Conservation (phyloP, 2,113 vertebrate genomes). For the Ictalurus punctatus region DNA sequence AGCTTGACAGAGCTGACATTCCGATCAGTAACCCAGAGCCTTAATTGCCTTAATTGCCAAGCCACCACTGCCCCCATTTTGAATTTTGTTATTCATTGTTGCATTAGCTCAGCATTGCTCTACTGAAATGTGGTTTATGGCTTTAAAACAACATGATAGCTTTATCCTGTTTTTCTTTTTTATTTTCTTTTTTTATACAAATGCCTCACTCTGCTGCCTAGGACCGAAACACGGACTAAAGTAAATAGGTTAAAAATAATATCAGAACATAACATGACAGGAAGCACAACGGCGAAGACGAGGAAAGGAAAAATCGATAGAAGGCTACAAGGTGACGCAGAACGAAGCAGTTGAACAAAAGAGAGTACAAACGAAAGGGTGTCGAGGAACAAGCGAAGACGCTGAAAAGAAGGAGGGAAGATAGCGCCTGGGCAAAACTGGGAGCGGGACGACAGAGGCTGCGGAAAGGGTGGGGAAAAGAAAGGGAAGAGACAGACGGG, state of each 20-base stretch:
- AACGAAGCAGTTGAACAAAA: slow-evolving; percentile 49
- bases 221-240: neutral
- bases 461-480: slow-evolving; percentile 45
- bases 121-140: slow-evolving; percentile 45
- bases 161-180: slow-evolving; percentile 32
- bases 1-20: too few relatives aligned
- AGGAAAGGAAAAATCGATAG: slow-evolving; percentile 48
- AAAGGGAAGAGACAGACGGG: slow-evolving; percentile 59
- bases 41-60: too few relatives aligned
- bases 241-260: slow-evolving; percentile 34
- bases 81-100: neutral
- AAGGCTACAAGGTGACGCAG: slow-evolving; percentile 58
- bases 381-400: slow-evolving; percentile 49
- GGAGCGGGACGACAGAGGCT: slow-evolving; percentile 60
- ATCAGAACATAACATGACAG: slow-evolving; percentile 47
- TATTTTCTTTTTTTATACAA: neutral
- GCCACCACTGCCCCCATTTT: too few relatives aligned
- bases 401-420: slow-evolving; percentile 42
- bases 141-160: slow-evolving; percentile 56
- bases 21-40: too few relatives aligned
- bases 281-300: slow-evolving; percentile 53
- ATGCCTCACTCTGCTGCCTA: slow-evolving; percentile 6
- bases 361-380: slow-evolving; percentile 59
- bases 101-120: neutral
- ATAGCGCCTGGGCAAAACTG: slow-evolving; percentile 1